These are phyloP conservation scores for Drosophila equinoxialis DNA, from an alignment of 1,140 invertebrate species.

Conservation along the genomic window DNA sequence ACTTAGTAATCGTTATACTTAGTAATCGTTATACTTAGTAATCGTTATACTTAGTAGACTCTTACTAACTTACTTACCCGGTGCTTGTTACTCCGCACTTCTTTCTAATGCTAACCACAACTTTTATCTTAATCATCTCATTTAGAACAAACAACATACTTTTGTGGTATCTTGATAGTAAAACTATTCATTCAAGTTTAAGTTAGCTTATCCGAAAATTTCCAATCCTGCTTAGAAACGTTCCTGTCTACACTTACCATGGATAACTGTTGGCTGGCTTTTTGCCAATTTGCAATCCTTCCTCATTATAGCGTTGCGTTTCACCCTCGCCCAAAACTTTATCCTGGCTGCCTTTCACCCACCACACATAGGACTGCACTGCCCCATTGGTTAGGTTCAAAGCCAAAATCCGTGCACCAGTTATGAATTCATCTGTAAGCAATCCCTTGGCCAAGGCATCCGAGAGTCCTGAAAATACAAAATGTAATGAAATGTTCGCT, in stretches of 20 bases:
- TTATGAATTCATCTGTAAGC: constrained; percentile 84
- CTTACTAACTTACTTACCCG: too few species aligned
- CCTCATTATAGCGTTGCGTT: constrained; percentile 83
- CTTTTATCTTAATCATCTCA: too few species aligned
- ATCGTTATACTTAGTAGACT: too few species aligned
- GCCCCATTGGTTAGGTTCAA: constrained; percentile 86
- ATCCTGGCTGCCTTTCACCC: constrained; percentile 83
- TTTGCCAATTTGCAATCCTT: constrained; percentile 84
- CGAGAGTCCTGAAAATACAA: constrained; percentile 83
- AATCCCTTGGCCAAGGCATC: constrained; percentile 86
- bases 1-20: too few species aligned
- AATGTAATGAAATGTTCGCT: constrained; percentile 21
- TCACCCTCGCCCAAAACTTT: constrained; percentile 83
- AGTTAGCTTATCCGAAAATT: neutral
- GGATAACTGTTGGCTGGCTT: constrained; percentile 84
- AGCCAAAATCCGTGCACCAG: constrained; percentile 85
- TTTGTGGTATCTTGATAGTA: too few species aligned
- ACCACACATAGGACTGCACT: constrained; percentile 85
- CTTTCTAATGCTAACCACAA: too few species aligned
- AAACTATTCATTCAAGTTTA: too few species aligned
- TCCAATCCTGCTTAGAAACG: neutral
- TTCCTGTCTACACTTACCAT: constrained; percentile 82
- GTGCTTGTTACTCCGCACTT: too few species aligned
- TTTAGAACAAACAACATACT: too few species aligned
- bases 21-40: too few species aligned